Conservation (phyloP, 1,140 invertebrate genomes). For the Plutomurus gul region DNA sequence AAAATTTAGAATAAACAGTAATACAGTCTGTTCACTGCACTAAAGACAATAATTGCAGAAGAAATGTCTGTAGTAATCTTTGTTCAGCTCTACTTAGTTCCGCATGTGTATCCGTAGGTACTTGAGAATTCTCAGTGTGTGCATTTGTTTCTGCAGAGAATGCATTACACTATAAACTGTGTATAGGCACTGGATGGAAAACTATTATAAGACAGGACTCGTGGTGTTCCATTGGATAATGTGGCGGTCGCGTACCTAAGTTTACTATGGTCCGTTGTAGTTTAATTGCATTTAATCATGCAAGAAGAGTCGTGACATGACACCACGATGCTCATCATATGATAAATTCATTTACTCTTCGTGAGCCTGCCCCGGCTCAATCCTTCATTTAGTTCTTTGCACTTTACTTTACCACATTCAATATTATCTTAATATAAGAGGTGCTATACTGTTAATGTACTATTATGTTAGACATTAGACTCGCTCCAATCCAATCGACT, state of each 20-base stretch:
- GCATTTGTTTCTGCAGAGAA: too few relatives aligned
- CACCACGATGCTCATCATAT: conserved; percentile 29
- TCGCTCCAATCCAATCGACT: not conserved
- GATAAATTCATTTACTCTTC: conserved; percentile 34
- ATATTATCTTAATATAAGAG: conserved; percentile 3
- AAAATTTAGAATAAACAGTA: too few relatives aligned
- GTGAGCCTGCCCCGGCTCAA: conserved; percentile 16
- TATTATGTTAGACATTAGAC: not conserved
- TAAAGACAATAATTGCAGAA: too few relatives aligned
- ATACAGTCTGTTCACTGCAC: too few relatives aligned
- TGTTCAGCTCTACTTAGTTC: too few relatives aligned
- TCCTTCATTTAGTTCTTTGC: conserved; percentile 29
- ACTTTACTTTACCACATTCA: conserved; percentile 11
- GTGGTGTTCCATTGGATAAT: not conserved
- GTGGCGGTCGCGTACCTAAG: not conserved
- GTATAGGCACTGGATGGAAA: too few relatives aligned
- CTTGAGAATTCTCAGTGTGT: too few relatives aligned
- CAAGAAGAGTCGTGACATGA: conserved; percentile 26
- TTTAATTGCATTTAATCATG: conserved; percentile 37
- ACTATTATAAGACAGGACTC: too few relatives aligned
- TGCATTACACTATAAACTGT: too few relatives aligned
- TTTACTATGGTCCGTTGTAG: not conserved
- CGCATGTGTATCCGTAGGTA: too few relatives aligned
- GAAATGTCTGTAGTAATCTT: too few relatives aligned
- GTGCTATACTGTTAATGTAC: conserved; percentile 19